These are phyloP conservation scores for Eubasilissa regina DNA, from an alignment of 1,140 invertebrate genomes.

Conservation along the genomic window DNA sequence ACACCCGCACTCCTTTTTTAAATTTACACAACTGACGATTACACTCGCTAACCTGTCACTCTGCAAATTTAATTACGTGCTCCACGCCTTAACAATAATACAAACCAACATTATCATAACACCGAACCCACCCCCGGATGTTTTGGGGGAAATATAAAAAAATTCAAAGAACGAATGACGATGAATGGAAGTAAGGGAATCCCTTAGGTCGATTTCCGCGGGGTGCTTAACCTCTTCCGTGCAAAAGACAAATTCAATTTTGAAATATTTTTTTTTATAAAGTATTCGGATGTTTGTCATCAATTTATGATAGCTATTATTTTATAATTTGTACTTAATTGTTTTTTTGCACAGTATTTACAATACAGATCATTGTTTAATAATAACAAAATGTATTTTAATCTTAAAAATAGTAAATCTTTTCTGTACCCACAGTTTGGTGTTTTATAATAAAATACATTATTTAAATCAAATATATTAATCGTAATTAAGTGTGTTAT, in stretches of 20 bases:
- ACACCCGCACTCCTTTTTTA: not conserved
- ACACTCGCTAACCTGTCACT: slow-evolving; percentile 7
- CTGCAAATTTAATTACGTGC: not conserved
- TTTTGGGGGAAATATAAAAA: slow-evolving; percentile 6
- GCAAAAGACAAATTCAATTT: not conserved
- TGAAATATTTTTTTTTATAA: no score
- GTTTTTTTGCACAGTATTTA: no score
- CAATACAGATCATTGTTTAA: no score
- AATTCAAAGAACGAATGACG: slow-evolving; percentile 12
- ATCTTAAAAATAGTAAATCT: no score
- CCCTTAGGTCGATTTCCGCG: slow-evolving; percentile 9
- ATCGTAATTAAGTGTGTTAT: no score
- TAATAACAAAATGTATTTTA: no score
- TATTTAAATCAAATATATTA: no score
- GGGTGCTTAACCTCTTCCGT: slow-evolving; percentile 8
- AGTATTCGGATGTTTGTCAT: no score
- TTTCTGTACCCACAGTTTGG: no score
- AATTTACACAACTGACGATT: not conserved
- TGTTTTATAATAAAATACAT: no score
- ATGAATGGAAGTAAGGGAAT: slow-evolving; percentile 22
- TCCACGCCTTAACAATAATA: slow-evolving; percentile 17
- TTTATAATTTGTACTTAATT: no score
- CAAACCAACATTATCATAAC: slow-evolving; percentile 18
- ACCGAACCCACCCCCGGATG: slow-evolving; percentile 5
- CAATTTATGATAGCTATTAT: no score